Base-by-base conservation (phyloP, 2,888 invertebrate species). In the Euplexia lucipara region DNA sequence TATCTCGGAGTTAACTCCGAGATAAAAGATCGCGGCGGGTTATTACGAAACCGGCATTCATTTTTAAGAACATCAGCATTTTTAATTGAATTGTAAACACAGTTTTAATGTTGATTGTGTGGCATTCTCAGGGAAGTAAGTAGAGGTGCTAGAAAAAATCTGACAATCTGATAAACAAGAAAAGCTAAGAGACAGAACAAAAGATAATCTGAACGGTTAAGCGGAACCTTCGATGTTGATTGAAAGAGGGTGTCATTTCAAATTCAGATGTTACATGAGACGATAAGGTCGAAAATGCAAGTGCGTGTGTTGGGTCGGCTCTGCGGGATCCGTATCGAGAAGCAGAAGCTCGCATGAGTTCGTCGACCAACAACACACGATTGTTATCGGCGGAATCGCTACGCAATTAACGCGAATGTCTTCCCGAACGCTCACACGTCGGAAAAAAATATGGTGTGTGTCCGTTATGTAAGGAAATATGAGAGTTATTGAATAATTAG, bases 291-390 rank as follows among this genome's bases (percentile, higher is more conserved):
- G 81, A 81, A 49, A 84, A 72, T 88, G 32, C 59, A 58, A 62
- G 70, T 68, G 62, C 59, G 52, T 70, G 32, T 53, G 54, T 65
- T 70, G 57, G 58, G 59, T 54, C 47, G 54, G 61, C 65, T 60
- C 69, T 64, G 54, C 66, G 67, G 63, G 86, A 87, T 86, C 73
- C 67, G 62, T 83, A 88, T 87, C 86, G 66, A 86, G 83, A 81
- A 58, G 80, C 84, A 88, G 86, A 89, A 88, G 88, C 90, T 91
- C 91, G 86, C 91, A 90, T 88, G 89, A 81, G 92, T 89, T 92
- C 91, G 82, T 81, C 86, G 91, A 88, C 91, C 91, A 87, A 73
- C 79, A 78, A 72, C 79, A 83, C 66, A 52, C 69, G 89, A 92
- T 92, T 88, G 87, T 89, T 90, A 91, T 92, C 91, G 82, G 82